Evolutionary conservation across 1,140 invertebrate genomes (phyloP).

Genomic region (Solenopsis invicta): DNA sequence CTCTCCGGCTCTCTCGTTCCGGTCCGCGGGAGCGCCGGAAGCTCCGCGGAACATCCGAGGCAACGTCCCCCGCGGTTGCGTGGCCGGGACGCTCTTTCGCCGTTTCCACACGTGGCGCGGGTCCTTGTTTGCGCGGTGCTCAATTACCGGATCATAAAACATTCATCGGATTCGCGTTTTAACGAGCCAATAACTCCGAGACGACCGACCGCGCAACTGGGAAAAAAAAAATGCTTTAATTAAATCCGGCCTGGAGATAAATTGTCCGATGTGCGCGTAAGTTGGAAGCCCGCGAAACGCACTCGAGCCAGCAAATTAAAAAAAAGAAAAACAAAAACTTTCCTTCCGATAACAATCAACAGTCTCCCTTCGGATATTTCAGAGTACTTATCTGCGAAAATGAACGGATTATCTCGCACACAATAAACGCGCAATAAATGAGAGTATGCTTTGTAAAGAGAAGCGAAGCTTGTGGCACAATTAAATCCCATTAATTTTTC

Average conservation of each 20-base stretch:
- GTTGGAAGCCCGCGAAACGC: conserved; percentile 17
- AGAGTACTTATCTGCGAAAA: background rate
- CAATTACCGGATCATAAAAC: conserved; percentile 46
- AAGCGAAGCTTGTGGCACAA: background rate
- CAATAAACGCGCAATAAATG: background rate
- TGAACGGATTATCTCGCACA: conserved; percentile 34
- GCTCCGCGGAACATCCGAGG: background rate
- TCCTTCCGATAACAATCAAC: background rate
- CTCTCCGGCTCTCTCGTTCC: background rate
- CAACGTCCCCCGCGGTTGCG: background rate
- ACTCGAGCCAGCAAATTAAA: background rate
- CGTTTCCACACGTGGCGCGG: background rate
- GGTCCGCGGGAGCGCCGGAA: background rate
- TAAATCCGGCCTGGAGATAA: conserved; percentile 10
- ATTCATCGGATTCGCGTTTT: conserved; percentile 35
- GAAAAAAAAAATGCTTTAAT: conserved; percentile 40
- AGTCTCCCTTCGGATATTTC: conserved; percentile 8
- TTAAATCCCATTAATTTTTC: conserved; percentile 43
- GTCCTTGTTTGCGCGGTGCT: background rate
- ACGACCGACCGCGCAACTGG: background rate
- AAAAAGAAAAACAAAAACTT: conserved; percentile 27
- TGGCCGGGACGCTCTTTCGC: background rate
- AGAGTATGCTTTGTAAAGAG: background rate
- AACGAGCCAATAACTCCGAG: conserved; percentile 26
- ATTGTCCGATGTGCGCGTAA: conserved; percentile 27